Evolutionary conservation across 2,888 invertebrate genomes (phyloP).

Genomic region (Lomographa bimaculata): DNA sequence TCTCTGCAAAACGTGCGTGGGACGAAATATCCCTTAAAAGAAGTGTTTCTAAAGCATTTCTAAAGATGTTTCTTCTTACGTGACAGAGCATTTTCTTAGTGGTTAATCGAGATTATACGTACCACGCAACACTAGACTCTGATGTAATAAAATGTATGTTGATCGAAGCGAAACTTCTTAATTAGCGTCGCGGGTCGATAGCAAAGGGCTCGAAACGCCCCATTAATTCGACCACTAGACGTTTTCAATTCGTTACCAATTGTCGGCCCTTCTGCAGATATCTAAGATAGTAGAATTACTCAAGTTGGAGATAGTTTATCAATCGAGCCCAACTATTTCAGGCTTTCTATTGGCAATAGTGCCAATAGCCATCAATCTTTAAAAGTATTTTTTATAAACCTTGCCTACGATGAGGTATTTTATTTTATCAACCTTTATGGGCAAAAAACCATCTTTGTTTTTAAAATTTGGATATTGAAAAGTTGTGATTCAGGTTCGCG

Average conservation of each 20-base stretch:
- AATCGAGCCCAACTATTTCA: slow-evolving; percentile 5
- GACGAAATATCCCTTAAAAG: too few relatives aligned
- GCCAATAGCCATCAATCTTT: too few relatives aligned
- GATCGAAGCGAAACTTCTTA: slow-evolving; percentile 68
- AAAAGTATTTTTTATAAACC: too few relatives aligned
- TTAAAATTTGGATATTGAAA: too few relatives aligned
- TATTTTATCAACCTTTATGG: too few relatives aligned
- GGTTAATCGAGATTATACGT: neutral
- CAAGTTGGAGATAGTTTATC: slow-evolving; percentile 9
- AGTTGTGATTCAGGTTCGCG: too few relatives aligned
- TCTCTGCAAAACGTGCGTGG: too few relatives aligned
- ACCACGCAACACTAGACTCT: slow-evolving; percentile 3
- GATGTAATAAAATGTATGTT: slow-evolving; percentile 66
- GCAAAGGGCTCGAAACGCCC: slow-evolving; percentile 53
- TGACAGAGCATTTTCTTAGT: too few relatives aligned
- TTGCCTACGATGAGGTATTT: too few relatives aligned
- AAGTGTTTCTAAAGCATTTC: too few relatives aligned
- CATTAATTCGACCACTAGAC: slow-evolving; percentile 50
- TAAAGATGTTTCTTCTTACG: too few relatives aligned
- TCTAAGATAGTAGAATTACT: slow-evolving; percentile 13
- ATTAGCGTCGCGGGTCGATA: slow-evolving; percentile 58
- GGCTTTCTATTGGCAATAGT: neutral
- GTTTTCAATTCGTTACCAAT: slow-evolving; percentile 55
- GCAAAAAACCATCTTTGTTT: too few relatives aligned
- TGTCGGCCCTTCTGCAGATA: slow-evolving; percentile 20